Evolutionary conservation across 2,797 vertebrate species (phyloP).

Genomic region (Macrochelys suwanniensis): DNA sequence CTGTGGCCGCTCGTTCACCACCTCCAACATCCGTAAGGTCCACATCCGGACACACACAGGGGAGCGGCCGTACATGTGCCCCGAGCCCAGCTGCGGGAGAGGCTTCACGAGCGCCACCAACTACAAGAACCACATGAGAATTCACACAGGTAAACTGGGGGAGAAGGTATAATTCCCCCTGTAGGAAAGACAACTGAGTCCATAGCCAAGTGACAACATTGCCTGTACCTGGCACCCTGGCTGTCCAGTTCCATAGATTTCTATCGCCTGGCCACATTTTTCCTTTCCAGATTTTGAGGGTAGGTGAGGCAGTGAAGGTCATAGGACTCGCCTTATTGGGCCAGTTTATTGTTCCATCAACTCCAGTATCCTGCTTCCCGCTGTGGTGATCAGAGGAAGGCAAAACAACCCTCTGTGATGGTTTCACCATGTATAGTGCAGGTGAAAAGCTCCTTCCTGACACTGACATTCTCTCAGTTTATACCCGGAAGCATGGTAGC

Average conservation of each 20-base stretch:
- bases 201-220: not conserved
- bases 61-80: slow-evolving; percentile 86
- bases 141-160: slow-evolving; percentile 84
- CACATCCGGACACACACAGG: slow-evolving; percentile 88
- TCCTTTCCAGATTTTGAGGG: not conserved
- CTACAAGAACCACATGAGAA: slow-evolving; percentile 90
- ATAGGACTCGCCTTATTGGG: not conserved
- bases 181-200: not conserved
- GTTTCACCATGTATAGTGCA: no score
- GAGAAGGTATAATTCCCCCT: not conserved
- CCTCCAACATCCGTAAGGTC: slow-evolving; percentile 88
- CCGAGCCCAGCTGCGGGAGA: slow-evolving; percentile 83
- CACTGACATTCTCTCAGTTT: not conserved
- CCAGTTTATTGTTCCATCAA: not conserved
- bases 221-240: not conserved
- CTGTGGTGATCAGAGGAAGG: not conserved
- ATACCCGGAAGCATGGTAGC: not conserved
- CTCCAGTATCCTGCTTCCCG: not conserved
- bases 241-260: not conserved
- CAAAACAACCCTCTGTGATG: not conserved
- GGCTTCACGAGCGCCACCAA: slow-evolving; percentile 89
- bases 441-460: no score
- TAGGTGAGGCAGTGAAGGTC: not conserved
- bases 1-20: slow-evolving; percentile 88
- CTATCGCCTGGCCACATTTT: accelerated